These are phyloP conservation scores for Darwinula stevensoni DNA, from an alignment of 2,888 invertebrate genomes.

Conservation along the genomic window DNA sequence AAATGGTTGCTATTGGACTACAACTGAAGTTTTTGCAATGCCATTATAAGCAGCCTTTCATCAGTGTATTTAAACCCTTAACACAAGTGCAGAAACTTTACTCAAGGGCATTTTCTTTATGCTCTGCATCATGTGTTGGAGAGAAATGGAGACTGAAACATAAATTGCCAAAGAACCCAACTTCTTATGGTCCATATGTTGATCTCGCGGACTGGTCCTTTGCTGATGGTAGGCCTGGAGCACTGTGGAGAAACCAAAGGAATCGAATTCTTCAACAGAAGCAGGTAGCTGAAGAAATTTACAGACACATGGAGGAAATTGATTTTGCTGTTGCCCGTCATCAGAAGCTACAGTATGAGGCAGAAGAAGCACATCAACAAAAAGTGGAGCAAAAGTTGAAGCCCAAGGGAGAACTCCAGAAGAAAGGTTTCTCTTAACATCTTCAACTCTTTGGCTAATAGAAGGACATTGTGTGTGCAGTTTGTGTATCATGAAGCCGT, in stretches of 20 bases:
- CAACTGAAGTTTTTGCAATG: too few species aligned
- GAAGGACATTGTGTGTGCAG: too few species aligned
- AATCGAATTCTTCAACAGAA: not conserved
- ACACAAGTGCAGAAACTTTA: too few species aligned
- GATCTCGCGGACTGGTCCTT: not conserved
- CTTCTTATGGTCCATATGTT: not conserved
- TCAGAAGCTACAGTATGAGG: too few species aligned
- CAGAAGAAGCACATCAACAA: not conserved
- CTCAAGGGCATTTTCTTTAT: too few species aligned
- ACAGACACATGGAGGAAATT: not conserved
- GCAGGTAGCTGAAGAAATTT: not conserved
- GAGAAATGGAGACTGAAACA: not conserved
- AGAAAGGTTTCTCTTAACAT: slow-evolving; percentile 1
- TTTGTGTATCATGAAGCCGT: not conserved
- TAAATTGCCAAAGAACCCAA: not conserved
- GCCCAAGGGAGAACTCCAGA: not conserved
- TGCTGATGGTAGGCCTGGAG: not conserved
- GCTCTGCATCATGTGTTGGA: too few species aligned
- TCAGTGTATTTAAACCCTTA: too few species aligned
- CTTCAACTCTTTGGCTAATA: too few species aligned
- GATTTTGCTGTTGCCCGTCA: too few species aligned
- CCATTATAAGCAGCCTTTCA: too few species aligned
- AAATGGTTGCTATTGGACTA: too few species aligned
- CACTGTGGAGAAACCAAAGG: not conserved
- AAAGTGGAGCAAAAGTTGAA: not conserved